Base-by-base conservation (phyloP, 1,140 invertebrate genomes). In the Campoletis sonorensis region DNA sequence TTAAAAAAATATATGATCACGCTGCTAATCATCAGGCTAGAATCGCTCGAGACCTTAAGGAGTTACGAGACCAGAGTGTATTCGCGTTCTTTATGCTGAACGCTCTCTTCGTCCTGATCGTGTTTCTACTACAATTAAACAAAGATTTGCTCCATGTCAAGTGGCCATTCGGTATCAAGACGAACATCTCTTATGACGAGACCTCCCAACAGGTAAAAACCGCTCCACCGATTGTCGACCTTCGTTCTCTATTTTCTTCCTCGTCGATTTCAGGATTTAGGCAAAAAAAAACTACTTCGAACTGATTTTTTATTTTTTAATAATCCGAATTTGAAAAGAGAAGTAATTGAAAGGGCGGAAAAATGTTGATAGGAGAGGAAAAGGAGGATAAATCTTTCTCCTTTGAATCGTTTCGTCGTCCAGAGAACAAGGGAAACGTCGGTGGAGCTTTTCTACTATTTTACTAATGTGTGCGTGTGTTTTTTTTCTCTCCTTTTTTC, bases 21-120 rank as follows among this genome's bases (percentile, higher is more conserved):
- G 81, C 80, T 87, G 82, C 85, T 85, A 83, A 70, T 80, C 82
- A 81, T 93, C 95, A 98, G 96, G 96, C 95, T 88, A 95, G 96
- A 94, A 97, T 98, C 89, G 95, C 96, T 84, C 94, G 94, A 91
- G 97, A 98, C 93, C 93, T 99, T 87, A 97, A 96, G 94, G 97
- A 98, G 88, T 94, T 99, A 85, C 94, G 98, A 90, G 97, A 99
- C 92, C 96, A 97, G 88, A 97, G 97, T 83, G 97, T 98, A 30
- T 99, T 99, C 93, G 97, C 95, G 79, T 99, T 99, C 94, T 97
- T 98, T 93, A 99, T 99, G 97, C 93, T 98, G 90, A 99, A 99
- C 94, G 97, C 98, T 81, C 95, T 99, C 85, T 99, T 99, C 95
- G 98, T 99, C 84, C 95, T 99, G 89, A 98, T 99, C 93, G 98